A percentile compares a stretch with the other conserved stretches of the same genome.
phyloP scores from a whole-genome alignment of 2,888 invertebrate genomes.

The Nomada flava region DNA sequence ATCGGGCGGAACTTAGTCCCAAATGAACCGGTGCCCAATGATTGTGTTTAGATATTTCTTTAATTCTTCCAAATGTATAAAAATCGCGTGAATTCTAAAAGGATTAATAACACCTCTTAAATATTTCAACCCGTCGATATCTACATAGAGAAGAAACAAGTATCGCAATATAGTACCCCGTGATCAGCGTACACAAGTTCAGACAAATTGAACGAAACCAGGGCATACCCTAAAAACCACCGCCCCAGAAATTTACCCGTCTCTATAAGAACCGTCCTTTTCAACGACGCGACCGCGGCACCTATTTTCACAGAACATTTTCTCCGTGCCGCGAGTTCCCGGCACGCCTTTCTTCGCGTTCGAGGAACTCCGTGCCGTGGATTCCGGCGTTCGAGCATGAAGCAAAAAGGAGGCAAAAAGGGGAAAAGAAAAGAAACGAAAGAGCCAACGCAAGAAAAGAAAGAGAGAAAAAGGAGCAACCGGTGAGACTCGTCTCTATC shows the following conservation, averaged over 20 bases:
- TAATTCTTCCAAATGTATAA: too few species aligned
- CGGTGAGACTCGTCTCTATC: conserved; percentile 40
- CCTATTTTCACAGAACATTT: conserved; percentile 41
- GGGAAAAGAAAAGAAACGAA: neutral
- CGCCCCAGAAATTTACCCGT: neutral
- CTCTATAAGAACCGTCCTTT: conserved; percentile 5
- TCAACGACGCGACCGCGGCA: conserved; percentile 26
- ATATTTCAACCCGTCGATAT: too few species aligned
- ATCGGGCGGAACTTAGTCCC: neutral
- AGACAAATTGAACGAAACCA: neutral
- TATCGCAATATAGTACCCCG: too few species aligned
- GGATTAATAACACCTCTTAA: too few species aligned
- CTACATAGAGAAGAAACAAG: too few species aligned
- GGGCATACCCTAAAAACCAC: neutral
- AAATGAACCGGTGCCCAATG: too few species aligned
- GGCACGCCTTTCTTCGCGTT: conserved; percentile 40
- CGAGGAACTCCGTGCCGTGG: conserved; percentile 33
- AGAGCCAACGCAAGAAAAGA: too few species aligned
- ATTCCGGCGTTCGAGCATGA: conserved; percentile 25
- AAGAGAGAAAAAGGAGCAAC: neutral
- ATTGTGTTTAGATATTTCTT: neutral
- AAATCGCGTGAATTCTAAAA: too few species aligned
- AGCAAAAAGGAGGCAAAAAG: conserved; percentile 12
- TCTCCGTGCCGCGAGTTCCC: conserved; percentile 21
- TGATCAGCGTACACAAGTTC: too few species aligned